Evolutionary conservation across 2,113 vertebrate genomes (phyloP).

Genomic region (Symphodus melops): DNA sequence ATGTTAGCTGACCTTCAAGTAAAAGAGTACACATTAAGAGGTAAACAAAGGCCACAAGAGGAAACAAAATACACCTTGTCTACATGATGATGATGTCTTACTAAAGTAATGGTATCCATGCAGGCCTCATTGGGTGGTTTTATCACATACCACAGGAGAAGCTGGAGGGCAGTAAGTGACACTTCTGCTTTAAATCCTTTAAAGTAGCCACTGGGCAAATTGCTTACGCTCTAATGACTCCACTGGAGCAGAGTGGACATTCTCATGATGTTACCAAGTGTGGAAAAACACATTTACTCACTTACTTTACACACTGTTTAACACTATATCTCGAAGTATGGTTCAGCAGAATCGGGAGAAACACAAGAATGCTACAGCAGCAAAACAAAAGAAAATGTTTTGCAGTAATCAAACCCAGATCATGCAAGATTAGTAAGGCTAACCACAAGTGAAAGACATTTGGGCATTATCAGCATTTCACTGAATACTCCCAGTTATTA

Average conservation of each 20-base stretch:
- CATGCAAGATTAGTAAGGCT: not conserved
- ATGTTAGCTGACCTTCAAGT: no score
- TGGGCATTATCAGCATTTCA: not conserved
- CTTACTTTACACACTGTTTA: no score
- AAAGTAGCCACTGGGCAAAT: slow-evolving; percentile 20
- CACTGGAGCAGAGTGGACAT: slow-evolving; percentile 11
- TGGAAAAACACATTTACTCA: slow-evolving; percentile 19
- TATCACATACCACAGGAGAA: slow-evolving; percentile 1
- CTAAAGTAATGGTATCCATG: slow-evolving; percentile 4
- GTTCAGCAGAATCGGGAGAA: not conserved
- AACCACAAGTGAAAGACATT: not conserved
- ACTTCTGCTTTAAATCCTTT: slow-evolving; percentile 14
- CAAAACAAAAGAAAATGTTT: not conserved
- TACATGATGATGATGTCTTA: no score
- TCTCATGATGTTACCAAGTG: not conserved
- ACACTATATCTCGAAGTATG: not conserved
- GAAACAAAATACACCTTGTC: not conserved
- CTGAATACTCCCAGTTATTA: not conserved
- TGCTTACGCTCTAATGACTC: slow-evolving; percentile 6
- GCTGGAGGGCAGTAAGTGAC: slow-evolving; percentile 15
- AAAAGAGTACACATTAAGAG: not conserved
- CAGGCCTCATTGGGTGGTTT: slow-evolving; percentile 34
- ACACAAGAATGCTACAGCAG: not conserved
- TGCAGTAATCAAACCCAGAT: not conserved
- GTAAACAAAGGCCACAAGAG: slow-evolving; percentile 16